Conservation (phyloP, 2,113 vertebrate genomes). For the Pygoscelis antarcticus region DNA sequence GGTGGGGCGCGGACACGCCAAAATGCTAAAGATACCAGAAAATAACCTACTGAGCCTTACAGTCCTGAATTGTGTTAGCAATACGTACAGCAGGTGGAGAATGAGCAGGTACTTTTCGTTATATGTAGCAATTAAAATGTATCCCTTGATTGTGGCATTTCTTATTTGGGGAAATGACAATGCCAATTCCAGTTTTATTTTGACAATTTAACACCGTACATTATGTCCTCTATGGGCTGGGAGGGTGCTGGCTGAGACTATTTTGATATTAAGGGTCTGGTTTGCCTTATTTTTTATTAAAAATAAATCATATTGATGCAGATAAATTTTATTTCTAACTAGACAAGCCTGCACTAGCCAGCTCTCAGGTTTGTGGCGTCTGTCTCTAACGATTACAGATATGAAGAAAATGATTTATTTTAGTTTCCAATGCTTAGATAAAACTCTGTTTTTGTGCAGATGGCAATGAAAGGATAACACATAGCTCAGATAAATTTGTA, state of each 20-base stretch:
- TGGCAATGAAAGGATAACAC: constrained; percentile 35
- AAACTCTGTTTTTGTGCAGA: constrained; percentile 30
- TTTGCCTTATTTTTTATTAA: constrained; percentile 24
- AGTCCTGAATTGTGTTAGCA: neutral
- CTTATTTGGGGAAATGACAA: neutral
- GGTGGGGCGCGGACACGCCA: accelerated
- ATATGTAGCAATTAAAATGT: neutral
- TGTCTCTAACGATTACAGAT: constrained; percentile 45
- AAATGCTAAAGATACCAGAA: neutral
- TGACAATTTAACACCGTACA: neutral
- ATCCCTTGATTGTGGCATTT: neutral
- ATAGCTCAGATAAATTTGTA: constrained; percentile 8
- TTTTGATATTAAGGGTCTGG: neutral
- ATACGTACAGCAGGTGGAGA: neutral
- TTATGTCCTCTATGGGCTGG: neutral
- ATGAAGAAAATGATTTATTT: constrained; percentile 47
- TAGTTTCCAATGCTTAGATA: constrained; percentile 15
- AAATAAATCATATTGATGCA: constrained; percentile 25
- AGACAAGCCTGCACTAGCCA: constrained; percentile 51
- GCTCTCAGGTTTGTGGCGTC: constrained; percentile 38
- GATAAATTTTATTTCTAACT: constrained; percentile 39
- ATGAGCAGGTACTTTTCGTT: neutral
- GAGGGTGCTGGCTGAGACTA: neutral
- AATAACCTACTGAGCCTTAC: neutral
- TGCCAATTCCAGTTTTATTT: neutral